These are phyloP conservation scores for Cotesia glomerata DNA, from an alignment of 1,140 invertebrate species.

Conservation along the genomic window DNA sequence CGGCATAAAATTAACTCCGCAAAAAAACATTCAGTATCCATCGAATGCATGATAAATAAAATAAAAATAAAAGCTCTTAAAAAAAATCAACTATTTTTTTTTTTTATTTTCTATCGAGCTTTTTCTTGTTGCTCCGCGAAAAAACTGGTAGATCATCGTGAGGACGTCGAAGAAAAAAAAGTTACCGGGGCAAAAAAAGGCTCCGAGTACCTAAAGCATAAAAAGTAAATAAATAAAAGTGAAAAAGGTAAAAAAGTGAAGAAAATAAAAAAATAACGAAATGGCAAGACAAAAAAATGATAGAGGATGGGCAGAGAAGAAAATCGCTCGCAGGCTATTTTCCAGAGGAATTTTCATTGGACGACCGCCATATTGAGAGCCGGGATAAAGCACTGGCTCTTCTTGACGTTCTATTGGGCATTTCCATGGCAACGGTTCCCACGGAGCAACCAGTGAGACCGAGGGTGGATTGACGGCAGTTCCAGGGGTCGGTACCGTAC, in stretches of 20 bases:
- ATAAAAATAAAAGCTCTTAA: not conserved
- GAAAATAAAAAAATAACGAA: constrained; percentile 18
- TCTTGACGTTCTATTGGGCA: constrained; percentile 45
- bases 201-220: constrained; percentile 1
- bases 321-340: constrained; percentile 62
- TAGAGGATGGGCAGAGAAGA: constrained; percentile 39
- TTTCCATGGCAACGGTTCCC: constrained; percentile 50
- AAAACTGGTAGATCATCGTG: constrained; percentile 6
- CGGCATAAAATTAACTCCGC: not conserved
- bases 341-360: constrained; percentile 62
- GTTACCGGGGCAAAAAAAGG: constrained; percentile 6
- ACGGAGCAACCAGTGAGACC: constrained; percentile 17
- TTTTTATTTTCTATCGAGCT: too few species aligned
- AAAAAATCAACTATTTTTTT: constrained; percentile 4
- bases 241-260: constrained; percentile 5
- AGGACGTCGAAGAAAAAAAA: constrained; percentile 28
- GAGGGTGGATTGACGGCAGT: constrained; percentile 16
- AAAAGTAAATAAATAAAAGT: constrained; percentile 5
- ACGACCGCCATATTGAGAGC: constrained; percentile 52
- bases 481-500: constrained; percentile 25
- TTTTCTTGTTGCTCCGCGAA: constrained; percentile 11
- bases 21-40: not conserved
- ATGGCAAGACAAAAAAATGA: constrained; percentile 15
- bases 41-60: not conserved
- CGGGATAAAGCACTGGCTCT: constrained; percentile 30